Conservation (phyloP, 2,888 invertebrate genomes). For the Hypomecis atomaria region DNA sequence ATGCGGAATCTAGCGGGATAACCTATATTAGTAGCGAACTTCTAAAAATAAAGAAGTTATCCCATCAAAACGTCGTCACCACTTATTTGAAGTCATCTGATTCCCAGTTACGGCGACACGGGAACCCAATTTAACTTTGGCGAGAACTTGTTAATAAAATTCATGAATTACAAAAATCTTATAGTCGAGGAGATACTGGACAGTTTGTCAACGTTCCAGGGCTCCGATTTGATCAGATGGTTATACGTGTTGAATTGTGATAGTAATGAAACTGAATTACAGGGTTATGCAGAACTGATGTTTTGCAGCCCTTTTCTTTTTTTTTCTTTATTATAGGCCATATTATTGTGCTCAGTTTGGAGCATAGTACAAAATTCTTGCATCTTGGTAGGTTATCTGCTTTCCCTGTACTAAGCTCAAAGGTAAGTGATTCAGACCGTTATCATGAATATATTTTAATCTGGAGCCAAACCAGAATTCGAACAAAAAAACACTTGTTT, state of each 20-base stretch:
- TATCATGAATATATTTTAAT: no score
- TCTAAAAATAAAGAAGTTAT: conserved; percentile 20
- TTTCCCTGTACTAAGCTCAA: neutral
- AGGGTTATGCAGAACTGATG: no score
- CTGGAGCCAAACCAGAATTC: no score
- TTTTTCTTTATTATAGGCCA: no score
- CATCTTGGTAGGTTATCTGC: no score
- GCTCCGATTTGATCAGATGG: no score
- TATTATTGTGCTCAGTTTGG: neutral
- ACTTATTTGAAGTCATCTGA: conserved; percentile 21
- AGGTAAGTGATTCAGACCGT: neutral
- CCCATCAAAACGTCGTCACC: conserved; percentile 26
- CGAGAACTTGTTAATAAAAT: conserved; percentile 65
- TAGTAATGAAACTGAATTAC: no score
- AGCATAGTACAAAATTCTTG: no score
- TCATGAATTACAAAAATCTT: conserved; percentile 73
- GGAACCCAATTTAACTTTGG: conserved; percentile 69
- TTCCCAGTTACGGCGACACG: conserved; percentile 50
- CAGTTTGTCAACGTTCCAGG: neutral
- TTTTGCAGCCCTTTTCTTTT: no score
- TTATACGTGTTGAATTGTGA: no score
- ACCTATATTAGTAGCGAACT: neutral
- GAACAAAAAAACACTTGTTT: neutral
- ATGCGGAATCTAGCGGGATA: neutral
- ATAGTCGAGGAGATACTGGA: conserved; percentile 8